These are phyloP conservation scores for Asarcornis scutulata DNA, from an alignment of 2,113 vertebrate genomes.

Conservation along the genomic window DNA sequence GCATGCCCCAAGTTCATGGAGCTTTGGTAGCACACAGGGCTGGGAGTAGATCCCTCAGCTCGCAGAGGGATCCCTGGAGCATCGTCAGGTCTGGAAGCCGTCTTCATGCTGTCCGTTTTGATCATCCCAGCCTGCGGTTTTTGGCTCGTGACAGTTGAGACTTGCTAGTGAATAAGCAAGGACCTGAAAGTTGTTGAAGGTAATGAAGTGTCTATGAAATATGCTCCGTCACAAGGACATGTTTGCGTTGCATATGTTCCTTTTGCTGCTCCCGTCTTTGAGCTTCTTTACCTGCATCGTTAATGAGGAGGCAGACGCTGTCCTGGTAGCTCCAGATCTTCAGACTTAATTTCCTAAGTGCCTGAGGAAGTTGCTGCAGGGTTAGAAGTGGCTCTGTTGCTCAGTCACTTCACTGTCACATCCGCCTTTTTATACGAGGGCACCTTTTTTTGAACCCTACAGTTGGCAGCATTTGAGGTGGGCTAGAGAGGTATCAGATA, in stretches of 20 bases:
- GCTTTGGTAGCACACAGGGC: background rate
- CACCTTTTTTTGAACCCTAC: background rate
- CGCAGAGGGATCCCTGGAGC: background rate
- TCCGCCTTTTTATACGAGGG: background rate
- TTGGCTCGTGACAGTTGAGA: background rate
- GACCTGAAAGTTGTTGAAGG: constrained; percentile 34
- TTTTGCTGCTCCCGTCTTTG: constrained; percentile 43
- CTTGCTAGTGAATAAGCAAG: constrained; percentile 51
- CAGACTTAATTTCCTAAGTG: constrained; percentile 17
- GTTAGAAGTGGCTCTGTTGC: background rate
- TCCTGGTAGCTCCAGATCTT: background rate
- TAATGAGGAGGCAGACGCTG: constrained; percentile 18
- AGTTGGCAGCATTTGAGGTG: background rate
- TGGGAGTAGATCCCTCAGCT: background rate
- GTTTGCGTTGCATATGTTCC: constrained; percentile 27
- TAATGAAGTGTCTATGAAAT: constrained; percentile 61
- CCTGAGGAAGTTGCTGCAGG: background rate
- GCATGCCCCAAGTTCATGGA: background rate
- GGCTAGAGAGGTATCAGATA: background rate
- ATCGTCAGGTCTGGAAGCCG: background rate
- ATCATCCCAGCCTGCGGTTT: background rate
- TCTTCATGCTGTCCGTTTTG: background rate
- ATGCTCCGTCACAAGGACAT: constrained; percentile 33
- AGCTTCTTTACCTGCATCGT: constrained; percentile 26
- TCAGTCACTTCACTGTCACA: background rate